phyloP scores from a whole-genome alignment of 2,888 invertebrate genomes.

The Tetragonisca angustula region DNA sequence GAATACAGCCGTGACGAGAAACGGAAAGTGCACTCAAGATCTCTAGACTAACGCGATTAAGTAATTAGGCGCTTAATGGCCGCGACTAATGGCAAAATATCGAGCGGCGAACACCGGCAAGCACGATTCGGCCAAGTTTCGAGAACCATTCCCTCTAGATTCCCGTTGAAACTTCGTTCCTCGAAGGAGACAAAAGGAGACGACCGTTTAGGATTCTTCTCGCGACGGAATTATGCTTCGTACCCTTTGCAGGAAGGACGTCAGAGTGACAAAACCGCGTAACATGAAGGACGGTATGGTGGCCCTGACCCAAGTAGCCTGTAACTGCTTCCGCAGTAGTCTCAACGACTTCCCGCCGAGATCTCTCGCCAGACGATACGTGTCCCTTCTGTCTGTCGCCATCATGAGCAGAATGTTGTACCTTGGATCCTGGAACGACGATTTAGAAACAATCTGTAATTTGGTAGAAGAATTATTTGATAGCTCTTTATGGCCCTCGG shows the following conservation, averaged over 20 bases:
- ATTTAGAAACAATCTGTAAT: not conserved
- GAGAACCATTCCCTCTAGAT: not conserved
- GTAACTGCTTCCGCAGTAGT: slow-evolving; percentile 88
- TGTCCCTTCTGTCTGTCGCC: slow-evolving; percentile 87
- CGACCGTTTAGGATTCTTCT: not conserved
- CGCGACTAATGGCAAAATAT: slow-evolving; percentile 72
- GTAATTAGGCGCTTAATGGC: slow-evolving; percentile 68
- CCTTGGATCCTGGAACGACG: slow-evolving; percentile 84
- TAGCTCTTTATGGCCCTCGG: not conserved
- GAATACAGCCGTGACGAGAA: slow-evolving; percentile 60
- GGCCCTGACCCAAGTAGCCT: slow-evolving; percentile 90
- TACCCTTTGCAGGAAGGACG: slow-evolving; percentile 93
- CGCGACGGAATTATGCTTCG: slow-evolving; percentile 66
- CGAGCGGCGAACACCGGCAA: slow-evolving; percentile 33
- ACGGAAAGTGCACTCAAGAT: slow-evolving; percentile 64
- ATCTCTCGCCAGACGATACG: slow-evolving; percentile 88
- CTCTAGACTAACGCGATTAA: slow-evolving; percentile 65
- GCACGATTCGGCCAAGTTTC: slow-evolving; percentile 23
- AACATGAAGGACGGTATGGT: slow-evolving; percentile 92
- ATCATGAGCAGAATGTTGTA: slow-evolving; percentile 91
- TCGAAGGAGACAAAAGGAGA: not conserved
- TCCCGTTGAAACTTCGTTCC: not conserved
- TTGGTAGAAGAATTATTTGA: not conserved
- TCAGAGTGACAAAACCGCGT: slow-evolving; percentile 91
- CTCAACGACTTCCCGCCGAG: slow-evolving; percentile 88